phyloP scores from a whole-genome alignment of 2,888 invertebrate species.

The Agrochola litura region DNA sequence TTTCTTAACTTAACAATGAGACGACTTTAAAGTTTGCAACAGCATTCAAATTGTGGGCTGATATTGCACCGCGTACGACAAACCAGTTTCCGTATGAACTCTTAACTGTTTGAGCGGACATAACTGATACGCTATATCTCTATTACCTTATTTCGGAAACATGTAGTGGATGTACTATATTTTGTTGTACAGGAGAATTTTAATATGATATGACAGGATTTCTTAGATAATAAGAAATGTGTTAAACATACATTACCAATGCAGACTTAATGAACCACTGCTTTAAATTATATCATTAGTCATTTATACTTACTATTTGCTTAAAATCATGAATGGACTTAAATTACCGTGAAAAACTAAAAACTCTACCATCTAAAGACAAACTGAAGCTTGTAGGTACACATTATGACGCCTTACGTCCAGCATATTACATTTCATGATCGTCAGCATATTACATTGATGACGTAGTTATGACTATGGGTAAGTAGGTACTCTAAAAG shows the following conservation, averaged over 20 bases:
- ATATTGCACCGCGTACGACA: constrained; percentile 33
- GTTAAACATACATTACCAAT: neutral
- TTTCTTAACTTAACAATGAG: constrained; percentile 25
- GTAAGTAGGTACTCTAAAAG: neutral
- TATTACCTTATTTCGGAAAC: constrained; percentile 22
- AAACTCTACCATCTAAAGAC: neutral
- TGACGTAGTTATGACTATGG: neutral
- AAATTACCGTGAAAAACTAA: neutral
- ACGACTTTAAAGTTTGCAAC: constrained; percentile 41
- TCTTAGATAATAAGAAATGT: neutral
- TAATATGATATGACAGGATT: neutral
- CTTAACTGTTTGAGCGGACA: constrained; percentile 37
- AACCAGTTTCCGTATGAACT: constrained; percentile 51
- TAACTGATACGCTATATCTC: constrained; percentile 26
- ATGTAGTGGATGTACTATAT: neutral
- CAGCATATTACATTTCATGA: neutral
- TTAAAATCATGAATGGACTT: neutral
- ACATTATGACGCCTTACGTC: neutral
- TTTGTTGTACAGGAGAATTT: neutral
- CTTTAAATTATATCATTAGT: neutral
- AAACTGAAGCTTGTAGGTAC: neutral
- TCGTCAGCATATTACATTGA: neutral
- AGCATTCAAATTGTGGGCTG: constrained; percentile 48
- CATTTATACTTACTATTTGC: neutral
- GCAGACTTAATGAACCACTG: neutral